These are phyloP conservation scores for Tryphoninae sp. DNA, from an alignment of 2,888 invertebrate genomes.

Conservation along the genomic window DNA sequence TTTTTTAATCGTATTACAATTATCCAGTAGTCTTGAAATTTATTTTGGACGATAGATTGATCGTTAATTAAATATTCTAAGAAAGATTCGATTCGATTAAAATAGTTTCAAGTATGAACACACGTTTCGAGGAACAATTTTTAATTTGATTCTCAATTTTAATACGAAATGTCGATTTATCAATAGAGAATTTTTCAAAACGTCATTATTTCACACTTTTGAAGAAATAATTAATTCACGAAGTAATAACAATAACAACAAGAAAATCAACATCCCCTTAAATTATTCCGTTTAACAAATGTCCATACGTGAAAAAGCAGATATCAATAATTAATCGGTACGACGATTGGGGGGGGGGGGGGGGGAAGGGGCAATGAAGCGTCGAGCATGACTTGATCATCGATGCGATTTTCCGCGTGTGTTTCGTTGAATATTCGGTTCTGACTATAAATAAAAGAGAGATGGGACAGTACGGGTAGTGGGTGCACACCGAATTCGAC, in stretches of 20 bases:
- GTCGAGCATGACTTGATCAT: not conserved
- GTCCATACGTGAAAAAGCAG: not conserved
- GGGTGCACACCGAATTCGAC: constrained; percentile 68
- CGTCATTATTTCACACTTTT: too few relatives aligned
- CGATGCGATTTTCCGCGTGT: constrained; percentile 36
- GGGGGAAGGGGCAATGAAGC: not conserved
- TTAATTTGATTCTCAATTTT: too few relatives aligned
- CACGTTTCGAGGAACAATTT: too few relatives aligned
- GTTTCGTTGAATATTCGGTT: constrained; percentile 56
- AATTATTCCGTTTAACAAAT: not conserved
- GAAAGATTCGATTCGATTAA: too few relatives aligned
- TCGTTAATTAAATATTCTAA: too few relatives aligned
- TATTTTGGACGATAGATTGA: too few relatives aligned
- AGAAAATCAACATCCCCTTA: not conserved
- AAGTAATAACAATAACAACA: not conserved
- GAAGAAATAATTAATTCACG: too few relatives aligned
- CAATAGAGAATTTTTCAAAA: too few relatives aligned
- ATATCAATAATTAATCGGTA: constrained; percentile 11
- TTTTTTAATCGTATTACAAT: too few relatives aligned
- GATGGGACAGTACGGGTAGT: not conserved
- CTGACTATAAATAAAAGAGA: constrained; percentile 49
- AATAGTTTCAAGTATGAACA: too few relatives aligned
- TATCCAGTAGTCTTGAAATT: too few relatives aligned
- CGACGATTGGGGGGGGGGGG: not conserved
- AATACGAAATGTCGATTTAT: too few relatives aligned